Percentiles rank a stretch among this genome's conserved stretches.
phyloP scores from a whole-genome alignment of 2,113 vertebrate species.

The Ceratotherium simum region DNA sequence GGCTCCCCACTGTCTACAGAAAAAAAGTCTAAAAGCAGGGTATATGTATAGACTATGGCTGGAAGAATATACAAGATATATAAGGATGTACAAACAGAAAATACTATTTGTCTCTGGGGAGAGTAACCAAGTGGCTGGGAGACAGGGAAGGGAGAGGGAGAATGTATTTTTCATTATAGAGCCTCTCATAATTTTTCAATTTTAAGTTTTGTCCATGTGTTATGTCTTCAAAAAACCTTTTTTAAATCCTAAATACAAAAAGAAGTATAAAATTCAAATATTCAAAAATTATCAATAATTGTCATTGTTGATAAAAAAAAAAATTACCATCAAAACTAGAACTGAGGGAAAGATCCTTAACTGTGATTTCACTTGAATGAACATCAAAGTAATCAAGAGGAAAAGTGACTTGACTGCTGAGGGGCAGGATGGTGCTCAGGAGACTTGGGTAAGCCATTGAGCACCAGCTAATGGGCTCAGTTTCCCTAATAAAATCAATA shows the following conservation, averaged over 20 bases:
- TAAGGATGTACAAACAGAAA: not conserved
- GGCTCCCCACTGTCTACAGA: not conserved
- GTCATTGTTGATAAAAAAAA: not conserved
- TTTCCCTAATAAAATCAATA: conserved; percentile 21
- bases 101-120: not conserved
- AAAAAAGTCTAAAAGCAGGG: not conserved
- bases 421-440: too few species aligned
- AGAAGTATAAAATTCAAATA: not conserved
- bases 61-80: not conserved
- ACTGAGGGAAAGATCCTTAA: not conserved
- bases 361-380: not conserved
- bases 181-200: not conserved
- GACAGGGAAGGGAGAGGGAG: not conserved
- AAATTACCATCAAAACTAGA: not conserved
- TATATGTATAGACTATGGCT: not conserved
- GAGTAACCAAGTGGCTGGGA: not conserved
- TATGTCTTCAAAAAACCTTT: not conserved
- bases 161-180: not conserved
- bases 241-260: not conserved
- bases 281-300: not conserved
- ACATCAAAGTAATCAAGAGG: not conserved
- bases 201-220: not conserved
- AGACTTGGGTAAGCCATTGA: not conserved
- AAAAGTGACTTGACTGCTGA: not conserved
- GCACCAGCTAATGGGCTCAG: not conserved